These are phyloP conservation scores for Chionis minor DNA, from an alignment of 2,113 vertebrate genomes.

Conservation along the genomic window DNA sequence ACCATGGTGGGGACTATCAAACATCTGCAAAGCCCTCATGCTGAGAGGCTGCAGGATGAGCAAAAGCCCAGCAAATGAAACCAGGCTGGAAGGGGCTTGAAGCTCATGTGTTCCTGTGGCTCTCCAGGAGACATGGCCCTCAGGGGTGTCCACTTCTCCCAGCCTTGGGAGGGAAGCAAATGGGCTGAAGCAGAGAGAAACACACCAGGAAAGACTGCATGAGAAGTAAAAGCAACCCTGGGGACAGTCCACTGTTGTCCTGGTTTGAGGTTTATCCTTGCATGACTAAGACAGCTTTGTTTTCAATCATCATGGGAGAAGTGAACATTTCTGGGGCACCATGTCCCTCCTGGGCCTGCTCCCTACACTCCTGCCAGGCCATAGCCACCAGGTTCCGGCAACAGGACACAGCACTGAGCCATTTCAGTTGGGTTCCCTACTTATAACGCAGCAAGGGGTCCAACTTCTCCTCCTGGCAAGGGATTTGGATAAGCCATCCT, in stretches of 20 bases:
- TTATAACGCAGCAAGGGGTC: neutral
- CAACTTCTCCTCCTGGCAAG: neutral
- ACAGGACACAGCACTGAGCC: neutral
- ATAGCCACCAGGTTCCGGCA: neutral
- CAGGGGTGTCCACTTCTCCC: neutral
- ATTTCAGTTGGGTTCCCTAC: neutral
- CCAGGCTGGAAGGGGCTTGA: neutral
- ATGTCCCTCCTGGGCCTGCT: neutral
- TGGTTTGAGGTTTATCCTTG: neutral
- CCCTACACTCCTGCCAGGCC: neutral
- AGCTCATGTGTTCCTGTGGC: neutral
- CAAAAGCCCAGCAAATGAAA: neutral
- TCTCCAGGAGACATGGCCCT: neutral
- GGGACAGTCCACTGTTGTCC: neutral
- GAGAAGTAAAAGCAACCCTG: neutral
- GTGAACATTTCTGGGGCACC: neutral
- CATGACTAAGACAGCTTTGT: neutral
- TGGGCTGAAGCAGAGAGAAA: neutral
- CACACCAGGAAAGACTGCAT: neutral
- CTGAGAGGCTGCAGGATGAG: neutral
- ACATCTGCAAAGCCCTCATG: neutral
- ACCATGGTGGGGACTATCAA: fast-evolving
- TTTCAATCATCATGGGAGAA: neutral
- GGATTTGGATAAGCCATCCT: neutral
- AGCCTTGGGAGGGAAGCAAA: neutral